Percentiles rank a stretch among this genome's conserved stretches.
These are phyloP conservation scores for Aspidiotus rigidus DNA, from an alignment of 2,888 invertebrate genomes.

Conservation along the genomic window DNA sequence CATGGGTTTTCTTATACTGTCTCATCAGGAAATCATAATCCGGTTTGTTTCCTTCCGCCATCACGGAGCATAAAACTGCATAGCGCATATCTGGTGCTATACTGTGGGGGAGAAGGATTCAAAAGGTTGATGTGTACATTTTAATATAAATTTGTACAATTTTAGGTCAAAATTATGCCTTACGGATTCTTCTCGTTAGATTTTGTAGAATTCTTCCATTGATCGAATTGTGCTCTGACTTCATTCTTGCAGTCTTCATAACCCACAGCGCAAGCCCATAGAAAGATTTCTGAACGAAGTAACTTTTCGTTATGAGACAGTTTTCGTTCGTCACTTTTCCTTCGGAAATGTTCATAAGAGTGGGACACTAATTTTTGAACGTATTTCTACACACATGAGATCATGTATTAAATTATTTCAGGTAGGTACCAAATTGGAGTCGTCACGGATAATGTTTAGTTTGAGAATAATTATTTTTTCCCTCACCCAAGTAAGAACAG, in stretches of 20 bases:
- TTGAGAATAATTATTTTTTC: too few relatives aligned
- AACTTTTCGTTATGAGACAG: constrained; percentile 11
- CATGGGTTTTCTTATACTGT: neutral
- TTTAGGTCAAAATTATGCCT: neutral
- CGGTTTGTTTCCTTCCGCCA: constrained; percentile 13
- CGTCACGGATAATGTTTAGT: too few relatives aligned
- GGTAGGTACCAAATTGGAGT: too few relatives aligned
- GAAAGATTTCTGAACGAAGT: constrained; percentile 14
- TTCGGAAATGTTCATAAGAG: neutral
- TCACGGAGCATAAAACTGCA: constrained; percentile 16
- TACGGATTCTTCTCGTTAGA: constrained; percentile 12
- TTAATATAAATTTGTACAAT: neutral
- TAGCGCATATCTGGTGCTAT: constrained; percentile 26
- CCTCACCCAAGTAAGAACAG: too few relatives aligned
- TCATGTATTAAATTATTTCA: too few relatives aligned
- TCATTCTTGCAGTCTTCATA: constrained; percentile 8
- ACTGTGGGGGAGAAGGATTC: neutral
- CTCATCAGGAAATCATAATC: constrained; percentile 22
- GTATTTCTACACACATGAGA: too few relatives aligned
- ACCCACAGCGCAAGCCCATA: constrained; percentile 22
- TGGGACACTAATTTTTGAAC: neutral
- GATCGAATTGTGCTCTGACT: constrained; percentile 7
- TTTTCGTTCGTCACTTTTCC: constrained; percentile 4
- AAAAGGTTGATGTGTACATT: neutral
- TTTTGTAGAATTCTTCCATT: constrained; percentile 2